Evolutionary conservation across 2,888 invertebrate species (phyloP).

Genomic region (Hecatera dysodea): DNA sequence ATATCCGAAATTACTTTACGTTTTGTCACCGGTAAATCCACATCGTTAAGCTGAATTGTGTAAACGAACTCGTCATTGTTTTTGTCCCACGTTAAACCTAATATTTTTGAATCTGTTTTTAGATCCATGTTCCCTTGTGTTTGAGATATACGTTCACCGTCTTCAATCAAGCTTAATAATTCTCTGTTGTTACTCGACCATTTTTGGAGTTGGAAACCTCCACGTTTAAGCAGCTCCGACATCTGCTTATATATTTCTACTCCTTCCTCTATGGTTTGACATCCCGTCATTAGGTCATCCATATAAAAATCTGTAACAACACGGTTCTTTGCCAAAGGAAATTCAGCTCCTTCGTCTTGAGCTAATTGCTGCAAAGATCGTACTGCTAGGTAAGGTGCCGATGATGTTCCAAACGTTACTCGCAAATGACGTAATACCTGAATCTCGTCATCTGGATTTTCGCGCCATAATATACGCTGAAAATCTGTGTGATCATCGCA

Average conservation of each 20-base stretch:
- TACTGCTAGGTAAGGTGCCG: neutral
- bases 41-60: conserved; percentile 6
- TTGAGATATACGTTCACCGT: conserved; percentile 10
- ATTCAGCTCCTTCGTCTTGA: too few species aligned
- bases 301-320: too few species aligned
- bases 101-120: conserved; percentile 12
- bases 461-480: conserved; percentile 17
- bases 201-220: conserved; percentile 22
- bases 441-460: conserved; percentile 25
- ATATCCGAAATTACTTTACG: neutral
- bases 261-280: too few species aligned
- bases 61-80: conserved; percentile 18
- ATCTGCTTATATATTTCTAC: conserved; percentile 7
- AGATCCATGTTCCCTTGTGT: conserved; percentile 19
- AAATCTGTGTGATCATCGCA: conserved; percentile 7
- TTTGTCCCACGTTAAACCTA: conserved; percentile 14
- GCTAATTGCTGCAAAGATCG: too few species aligned
- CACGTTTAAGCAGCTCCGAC: conserved; percentile 12
- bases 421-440: conserved; percentile 19
- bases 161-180: conserved; percentile 12
- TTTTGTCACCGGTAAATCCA: conserved; percentile 12
- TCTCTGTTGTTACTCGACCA: conserved; percentile 19
- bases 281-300: too few species aligned
- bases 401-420: conserved; percentile 4
- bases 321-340: too few species aligned